Evolutionary conservation across 2,797 vertebrate genomes (phyloP), one percentile per base, ranked within the genome.

Genomic region (Monodelphis domestica): DNA sequence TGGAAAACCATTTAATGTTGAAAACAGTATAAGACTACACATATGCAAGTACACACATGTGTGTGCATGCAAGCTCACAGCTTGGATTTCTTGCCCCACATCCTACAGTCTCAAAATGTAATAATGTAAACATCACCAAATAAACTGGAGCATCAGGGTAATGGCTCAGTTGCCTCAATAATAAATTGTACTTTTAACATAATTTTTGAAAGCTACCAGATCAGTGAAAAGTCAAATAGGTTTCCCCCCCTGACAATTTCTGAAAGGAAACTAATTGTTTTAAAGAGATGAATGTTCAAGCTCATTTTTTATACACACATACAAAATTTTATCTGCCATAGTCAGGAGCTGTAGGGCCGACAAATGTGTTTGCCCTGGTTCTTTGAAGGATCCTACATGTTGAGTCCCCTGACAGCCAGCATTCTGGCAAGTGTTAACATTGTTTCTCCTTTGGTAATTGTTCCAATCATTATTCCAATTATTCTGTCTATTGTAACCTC

Each of bases 261-360:
- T 94, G 95, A 96, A 94, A 98, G 92, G 96, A 78, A 96, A 96
- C 97, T 95, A 98, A 98, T 90, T 95, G 91, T 94, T 93, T 97
- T 98, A 98, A 98, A 98, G 98, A 97, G 97, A 98, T 24, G n/a
- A 97, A 96, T 95, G 96, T 97, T 97, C 96, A 90, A 96, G 96
- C 95, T 98, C 97, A 95, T 96, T 96, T 95, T 93, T 97, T 97
- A 98, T 94, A 98, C 93, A 98, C 93, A 98, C 96, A 98, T 94
- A 97, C 95, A 96, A 87, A 94, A 97, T 95, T 97, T 98, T 96
- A 97, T 97, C 98, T 98, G 97, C 98, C 98, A 98, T 97, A 98
- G 98, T 98, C 98, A 98, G 98, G 97, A 98, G 97, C 97, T 94
- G 94, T 92, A 97, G 95, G 91, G 95, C 94, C 90, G 96, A 96